Base-by-base conservation (phyloP, 2,797 vertebrate species). In the Orientallactaga sibirica region DNA sequence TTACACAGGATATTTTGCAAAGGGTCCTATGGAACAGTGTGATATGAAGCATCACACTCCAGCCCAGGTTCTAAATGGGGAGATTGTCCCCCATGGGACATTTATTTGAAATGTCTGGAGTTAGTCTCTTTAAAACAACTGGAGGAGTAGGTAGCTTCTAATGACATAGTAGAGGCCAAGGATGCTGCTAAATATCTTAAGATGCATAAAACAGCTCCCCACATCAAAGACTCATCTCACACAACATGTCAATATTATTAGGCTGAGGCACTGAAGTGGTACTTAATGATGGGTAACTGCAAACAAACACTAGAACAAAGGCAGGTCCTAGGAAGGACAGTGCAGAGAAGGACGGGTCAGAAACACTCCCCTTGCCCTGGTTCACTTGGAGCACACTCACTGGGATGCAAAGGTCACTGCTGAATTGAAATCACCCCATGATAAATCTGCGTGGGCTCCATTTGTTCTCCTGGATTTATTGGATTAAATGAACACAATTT, bases 401-500 rank as follows among this genome's bases (percentile, higher is more conserved):
- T n/a, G 68, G 73, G 25, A 88, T 58, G 66, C 78, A 97, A 97
- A 96, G 96, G 93, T 96, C 95, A 90, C 81, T 1, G 4, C 12
- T 91, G 76, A 95, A 96, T 97, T 96, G 80, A 94, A 95, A 92
- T 86, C 92, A 52, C 90, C 74, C 93, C 48, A 15, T 10, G 8
- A 52, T 96, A 94, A 94, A 97, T 95, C 84, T 88, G 94, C 94
- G 96, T 58, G 82, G 95, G 94, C 83, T 43, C 1, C 1, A 41
- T 95, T 96, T 96, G 80, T 90, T 86, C 83, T 96, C 79, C 61
- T 82, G 91, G 88, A 95, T 76, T 86, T 89, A 93, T 67, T 96
- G 94, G 90, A 93, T 91, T 93, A 73, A 95, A 93, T 85, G 91
- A 97, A 96, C 48, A 62, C 86, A 52, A 76, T 94, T 97, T 96